phyloP scores from a whole-genome alignment of 2,113 vertebrate species.

The Pelobates fuscus region DNA sequence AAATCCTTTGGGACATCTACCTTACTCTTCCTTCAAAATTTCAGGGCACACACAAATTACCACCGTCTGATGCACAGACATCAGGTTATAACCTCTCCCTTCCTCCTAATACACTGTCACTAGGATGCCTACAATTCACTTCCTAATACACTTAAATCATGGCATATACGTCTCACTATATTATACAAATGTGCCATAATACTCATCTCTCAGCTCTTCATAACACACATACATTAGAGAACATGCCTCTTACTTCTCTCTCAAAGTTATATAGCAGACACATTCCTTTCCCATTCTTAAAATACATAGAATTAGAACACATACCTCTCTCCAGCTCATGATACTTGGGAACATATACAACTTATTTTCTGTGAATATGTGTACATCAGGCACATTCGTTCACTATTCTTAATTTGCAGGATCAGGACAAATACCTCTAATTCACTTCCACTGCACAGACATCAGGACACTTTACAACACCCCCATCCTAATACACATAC shows the following conservation, averaged over 20 bases:
- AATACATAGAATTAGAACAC: not conserved
- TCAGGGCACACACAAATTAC: not conserved
- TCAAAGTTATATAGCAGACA: no score
- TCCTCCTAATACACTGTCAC: not conserved
- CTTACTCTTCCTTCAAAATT: not conserved
- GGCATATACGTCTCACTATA: no score
- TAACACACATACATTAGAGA: not conserved
- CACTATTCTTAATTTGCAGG: no score
- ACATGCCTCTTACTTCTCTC: no score
- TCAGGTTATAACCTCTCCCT: not conserved
- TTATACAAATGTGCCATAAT: no score
- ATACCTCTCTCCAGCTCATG: no score
- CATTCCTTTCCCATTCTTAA: not conserved
- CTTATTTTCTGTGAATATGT: no score
- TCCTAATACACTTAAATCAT: not conserved
- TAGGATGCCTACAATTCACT: not conserved
- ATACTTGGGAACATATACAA: no score
- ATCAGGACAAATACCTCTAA: not conserved
- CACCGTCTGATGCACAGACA: not conserved
- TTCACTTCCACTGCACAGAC: not conserved
- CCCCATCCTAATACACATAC: not conserved
- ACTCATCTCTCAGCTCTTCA: not conserved
- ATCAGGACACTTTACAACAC: not conserved
- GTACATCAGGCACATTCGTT: no score
- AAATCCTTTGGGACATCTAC: no score